phyloP scores from a whole-genome alignment of 2,113 vertebrate genomes.

The Grammomys surdaster region DNA sequence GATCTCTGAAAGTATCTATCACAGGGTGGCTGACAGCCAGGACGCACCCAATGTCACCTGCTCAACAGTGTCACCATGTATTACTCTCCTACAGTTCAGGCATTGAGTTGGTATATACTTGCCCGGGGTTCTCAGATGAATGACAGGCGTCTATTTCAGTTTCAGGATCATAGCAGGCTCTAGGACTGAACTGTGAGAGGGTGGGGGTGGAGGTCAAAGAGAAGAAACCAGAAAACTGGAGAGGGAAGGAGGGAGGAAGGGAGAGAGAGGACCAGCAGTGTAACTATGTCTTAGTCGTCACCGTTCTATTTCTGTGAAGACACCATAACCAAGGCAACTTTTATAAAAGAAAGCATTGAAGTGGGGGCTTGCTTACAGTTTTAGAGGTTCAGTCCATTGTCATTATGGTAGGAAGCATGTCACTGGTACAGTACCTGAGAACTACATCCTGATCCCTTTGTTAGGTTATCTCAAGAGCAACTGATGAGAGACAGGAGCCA shows the following conservation, averaged over 20 bases:
- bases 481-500: not conserved
- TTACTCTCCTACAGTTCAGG: not conserved
- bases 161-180: not conserved
- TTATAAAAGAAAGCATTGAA: not conserved
- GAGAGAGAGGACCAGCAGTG: not conserved
- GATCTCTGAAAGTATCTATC: not conserved
- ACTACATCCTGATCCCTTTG: not conserved
- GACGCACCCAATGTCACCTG: not conserved
- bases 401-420: not conserved
- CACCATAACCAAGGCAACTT: not conserved
- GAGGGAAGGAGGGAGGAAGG: not conserved
- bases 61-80: not conserved
- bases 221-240: not conserved
- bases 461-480: not conserved
- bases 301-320: not conserved
- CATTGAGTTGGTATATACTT: fast-evolving
- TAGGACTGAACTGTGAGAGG: not conserved
- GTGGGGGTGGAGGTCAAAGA: not conserved
- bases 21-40: not conserved
- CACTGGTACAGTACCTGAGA: not conserved
- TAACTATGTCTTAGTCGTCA: not conserved
- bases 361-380: not conserved
- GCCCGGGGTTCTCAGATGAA: not conserved
- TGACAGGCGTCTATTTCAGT: fast-evolving
- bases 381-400: not conserved